phyloP scores from a whole-genome alignment of 1,140 invertebrate genomes.

The Scaptomyza graminum region DNA sequence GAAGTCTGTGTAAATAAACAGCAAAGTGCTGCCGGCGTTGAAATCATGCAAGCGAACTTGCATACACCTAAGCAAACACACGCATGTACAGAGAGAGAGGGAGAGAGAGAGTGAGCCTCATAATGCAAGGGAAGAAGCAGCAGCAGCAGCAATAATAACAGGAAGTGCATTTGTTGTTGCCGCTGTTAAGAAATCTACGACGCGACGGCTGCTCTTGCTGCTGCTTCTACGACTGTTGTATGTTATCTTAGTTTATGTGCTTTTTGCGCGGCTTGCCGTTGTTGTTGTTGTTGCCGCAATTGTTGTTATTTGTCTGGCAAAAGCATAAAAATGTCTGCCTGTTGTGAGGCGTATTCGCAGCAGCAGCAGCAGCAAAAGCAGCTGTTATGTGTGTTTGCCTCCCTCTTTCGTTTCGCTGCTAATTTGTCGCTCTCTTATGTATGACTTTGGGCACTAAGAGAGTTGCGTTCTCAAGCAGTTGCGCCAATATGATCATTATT shows the following conservation, averaged over 20 bases:
- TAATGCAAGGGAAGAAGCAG: constrained; percentile 46
- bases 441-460: constrained; percentile 66
- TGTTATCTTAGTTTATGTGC: constrained; percentile 75
- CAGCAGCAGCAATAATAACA: constrained; percentile 69
- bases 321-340: constrained; percentile 70
- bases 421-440: constrained; percentile 65
- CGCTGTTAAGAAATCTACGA: constrained; percentile 70
- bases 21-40: constrained; percentile 75
- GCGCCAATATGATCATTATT: constrained; percentile 76
- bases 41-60: constrained; percentile 70
- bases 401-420: constrained; percentile 48
- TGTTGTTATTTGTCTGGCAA: constrained; percentile 73
- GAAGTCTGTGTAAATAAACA: constrained; percentile 79
- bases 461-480: constrained; percentile 66
- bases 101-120: constrained; percentile 34
- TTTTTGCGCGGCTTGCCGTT: constrained; percentile 47
- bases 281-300: constrained; percentile 37
- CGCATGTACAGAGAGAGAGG: background rate
- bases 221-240: constrained; percentile 44
- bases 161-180: constrained; percentile 73
- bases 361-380: constrained; percentile 51
- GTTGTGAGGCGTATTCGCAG: constrained; percentile 35
- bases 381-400: constrained; percentile 17
- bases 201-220: constrained; percentile 27
- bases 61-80: constrained; percentile 65